Evolutionary conservation across 2,797 vertebrate species (phyloP), one percentile per base, ranked within the genome.

Genomic region (Chaetophractus vellerosus): DNA sequence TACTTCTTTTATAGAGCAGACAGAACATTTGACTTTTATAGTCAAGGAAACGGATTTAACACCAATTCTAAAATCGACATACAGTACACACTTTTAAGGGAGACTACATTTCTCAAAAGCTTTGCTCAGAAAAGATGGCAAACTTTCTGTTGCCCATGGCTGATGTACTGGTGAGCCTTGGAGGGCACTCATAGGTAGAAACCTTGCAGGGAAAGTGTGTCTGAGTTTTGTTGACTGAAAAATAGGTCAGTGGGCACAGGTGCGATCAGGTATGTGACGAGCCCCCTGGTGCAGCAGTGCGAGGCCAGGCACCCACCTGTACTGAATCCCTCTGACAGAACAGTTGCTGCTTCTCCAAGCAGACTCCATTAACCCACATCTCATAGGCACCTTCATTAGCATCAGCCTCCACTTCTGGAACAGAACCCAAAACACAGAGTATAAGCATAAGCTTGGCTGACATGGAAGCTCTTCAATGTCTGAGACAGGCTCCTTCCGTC

Each of bases 1-100:
- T 57, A 38, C 12, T 57, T 6, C 61, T 86, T 92, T 82, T 59
- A 85, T 38, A 92, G 66, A 94, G 72, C n/a, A 94, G 23, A 90
- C 41, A 94, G 28, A 90, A 91, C 4, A 76, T 80, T 90, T 88
- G 19, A 38, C 64, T 87, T 94, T 88, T 16, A 71, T 61, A 66
- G 5, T 59, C 19, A 88, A 88, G 45, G 11, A 48, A 82, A 78
- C 38, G 0, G 14, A 38, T 76, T 63, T 57, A 74, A 63, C 68
- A 61, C 15, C 28, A 31, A 36, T 66, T 84, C 71, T 76, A 72
- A 94, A 76, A 26, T 50, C 50, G 24, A 63, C 45, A 74, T 11
- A 66, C 0, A 68, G 33, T 88, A 41, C 57, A 66, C 18, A 74
- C n/a, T 45, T 72, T 83, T 92, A 74, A 90, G 90, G 2, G 21